phyloP scores from a whole-genome alignment of 2,797 vertebrate genomes.

The Poecilia wingei region DNA sequence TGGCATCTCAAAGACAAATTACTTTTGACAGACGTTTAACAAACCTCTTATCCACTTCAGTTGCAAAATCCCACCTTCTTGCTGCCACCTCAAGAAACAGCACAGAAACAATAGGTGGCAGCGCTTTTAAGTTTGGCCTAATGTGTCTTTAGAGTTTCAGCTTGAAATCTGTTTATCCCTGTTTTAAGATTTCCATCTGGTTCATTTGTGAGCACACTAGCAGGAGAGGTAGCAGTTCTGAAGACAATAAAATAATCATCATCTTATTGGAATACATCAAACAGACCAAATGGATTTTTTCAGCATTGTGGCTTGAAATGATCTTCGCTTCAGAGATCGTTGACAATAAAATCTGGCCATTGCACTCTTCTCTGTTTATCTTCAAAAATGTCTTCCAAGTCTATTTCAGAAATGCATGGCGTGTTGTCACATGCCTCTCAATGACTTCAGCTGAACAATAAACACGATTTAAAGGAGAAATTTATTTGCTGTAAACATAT shows the following conservation, averaged over 20 bases:
- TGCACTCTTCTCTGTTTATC: neutral
- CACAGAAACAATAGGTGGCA: neutral
- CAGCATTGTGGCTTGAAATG: neutral
- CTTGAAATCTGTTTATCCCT: neutral
- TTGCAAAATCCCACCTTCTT: neutral
- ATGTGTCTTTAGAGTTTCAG: neutral
- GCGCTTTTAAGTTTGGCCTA: neutral
- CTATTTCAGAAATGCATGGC: neutral
- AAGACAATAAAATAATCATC: neutral
- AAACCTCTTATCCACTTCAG: neutral
- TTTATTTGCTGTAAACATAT: neutral
- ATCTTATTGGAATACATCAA: neutral
- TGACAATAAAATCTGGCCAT: neutral
- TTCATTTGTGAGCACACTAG: neutral
- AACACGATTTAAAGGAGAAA: neutral
- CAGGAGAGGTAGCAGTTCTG: neutral
- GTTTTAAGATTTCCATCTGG: neutral
- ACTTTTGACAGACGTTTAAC: neutral
- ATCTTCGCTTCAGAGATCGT: neutral
- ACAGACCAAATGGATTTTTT: neutral
- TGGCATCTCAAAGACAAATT: neutral
- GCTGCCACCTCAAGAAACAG: neutral
- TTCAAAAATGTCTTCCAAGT: neutral
- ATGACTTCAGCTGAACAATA: neutral
- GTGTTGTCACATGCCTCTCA: neutral